Base-by-base conservation (phyloP, 2,113 vertebrate species). In the Cyanistes caeruleus region DNA sequence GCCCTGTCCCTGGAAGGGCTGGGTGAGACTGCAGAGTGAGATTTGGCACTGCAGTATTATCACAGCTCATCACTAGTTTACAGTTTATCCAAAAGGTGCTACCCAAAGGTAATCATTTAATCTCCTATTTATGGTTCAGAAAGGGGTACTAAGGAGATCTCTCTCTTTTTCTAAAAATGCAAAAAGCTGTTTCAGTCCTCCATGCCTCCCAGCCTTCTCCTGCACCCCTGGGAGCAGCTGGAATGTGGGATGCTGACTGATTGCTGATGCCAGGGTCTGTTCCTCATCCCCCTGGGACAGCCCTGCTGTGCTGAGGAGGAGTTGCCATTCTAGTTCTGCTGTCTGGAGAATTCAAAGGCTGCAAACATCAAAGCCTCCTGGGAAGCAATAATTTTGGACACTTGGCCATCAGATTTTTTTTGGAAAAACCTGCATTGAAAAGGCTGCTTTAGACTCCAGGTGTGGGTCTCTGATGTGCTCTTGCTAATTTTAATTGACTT, bases 251-350 rank as follows among this genome's bases (percentile, higher is more conserved):
- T 79, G 75, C 49, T 62, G 56, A 1, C 22, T 41, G 74, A 27
- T 6, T 15, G 59, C 53, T 77, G n/a, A 15, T 52, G 56, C 15
- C 31, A 17, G 30, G 16, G 60, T 85, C 0, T 0, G 11, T 13
- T 86, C 75, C 48, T 49, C 12, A 37, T 31, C 48, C 48, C 24
- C 1, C 1, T 62, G 69, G 73, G 58, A 37, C 52, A 78, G 0
- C 33, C 21, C 1, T 0, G 2, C 48, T 67, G 60, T 24, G 31
- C 48, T 62, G 31, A 68, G 63, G 41, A 28, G 33, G 25, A 86
- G 43, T 1, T 93, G 49, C 70, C 12, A 2, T 35, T 59, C 39
- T 22, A 4, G 10, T 7, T 43, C 59, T 18, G 21, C 0, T 33
- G 8, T 16, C 64, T 63, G 33, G 46, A 35, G 59, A 43, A 37